Percentiles rank a stretch among this genome's conserved stretches.
phyloP scores from a whole-genome alignment of 2,113 vertebrate genomes.

The Solenodon paradoxus region DNA sequence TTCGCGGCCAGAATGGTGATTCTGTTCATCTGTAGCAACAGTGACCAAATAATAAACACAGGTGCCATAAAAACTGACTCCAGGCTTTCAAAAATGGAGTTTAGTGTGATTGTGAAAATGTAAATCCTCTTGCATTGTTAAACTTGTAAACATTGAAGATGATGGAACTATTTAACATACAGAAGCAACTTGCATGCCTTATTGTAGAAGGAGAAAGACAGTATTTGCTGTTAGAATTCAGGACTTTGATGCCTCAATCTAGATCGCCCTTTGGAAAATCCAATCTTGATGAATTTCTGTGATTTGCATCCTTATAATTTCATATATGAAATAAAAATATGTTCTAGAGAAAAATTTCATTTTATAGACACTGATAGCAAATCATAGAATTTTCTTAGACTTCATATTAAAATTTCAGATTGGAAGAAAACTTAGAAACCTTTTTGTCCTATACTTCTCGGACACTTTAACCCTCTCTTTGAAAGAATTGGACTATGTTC shows the following conservation, averaged over 20 bases:
- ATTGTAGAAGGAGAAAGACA: neutral
- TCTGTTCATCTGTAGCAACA: neutral
- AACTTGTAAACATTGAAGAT: neutral
- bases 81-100: neutral
- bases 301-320: neutral
- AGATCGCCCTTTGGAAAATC: neutral
- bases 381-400: neutral
- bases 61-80: neutral
- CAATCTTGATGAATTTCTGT: neutral
- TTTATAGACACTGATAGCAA: neutral
- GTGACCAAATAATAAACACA: neutral
- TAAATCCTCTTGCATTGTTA: constrained; percentile 20
- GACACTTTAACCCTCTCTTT: neutral
- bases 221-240: neutral
- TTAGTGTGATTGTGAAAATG: neutral
- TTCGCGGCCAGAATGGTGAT: neutral
- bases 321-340: neutral
- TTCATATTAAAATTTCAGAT: neutral
- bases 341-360: neutral
- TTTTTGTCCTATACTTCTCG: neutral
- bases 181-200: neutral
- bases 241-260: neutral
- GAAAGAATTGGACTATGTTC: neutral
- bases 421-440: neutral
- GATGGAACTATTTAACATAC: constrained; percentile 12